Evolutionary conservation across 1,140 invertebrate genomes (phyloP).

Genomic region (Drosophila nannoptera): DNA sequence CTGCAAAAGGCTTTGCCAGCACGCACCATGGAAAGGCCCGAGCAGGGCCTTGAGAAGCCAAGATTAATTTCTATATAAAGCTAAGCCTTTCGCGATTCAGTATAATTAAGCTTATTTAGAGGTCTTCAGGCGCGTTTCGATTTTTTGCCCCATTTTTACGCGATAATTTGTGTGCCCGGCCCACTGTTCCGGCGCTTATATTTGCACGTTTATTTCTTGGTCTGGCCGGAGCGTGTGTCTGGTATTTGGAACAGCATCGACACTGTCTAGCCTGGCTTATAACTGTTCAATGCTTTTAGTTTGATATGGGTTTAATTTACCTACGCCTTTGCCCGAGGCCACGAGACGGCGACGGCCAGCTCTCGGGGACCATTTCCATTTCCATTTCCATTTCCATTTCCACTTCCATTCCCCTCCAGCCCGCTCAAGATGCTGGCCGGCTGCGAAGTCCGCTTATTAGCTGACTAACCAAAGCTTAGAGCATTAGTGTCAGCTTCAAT

Average conservation of each 20-base stretch:
- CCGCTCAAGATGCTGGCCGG: constrained; percentile 30
- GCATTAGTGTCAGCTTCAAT: constrained; percentile 71
- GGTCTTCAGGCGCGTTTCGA: too few relatives aligned
- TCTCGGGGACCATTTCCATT: not conserved
- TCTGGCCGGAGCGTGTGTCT: constrained; percentile 24
- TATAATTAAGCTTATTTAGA: too few relatives aligned
- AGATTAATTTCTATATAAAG: too few relatives aligned
- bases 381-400: not conserved
- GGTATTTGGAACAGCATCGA: constrained; percentile 22
- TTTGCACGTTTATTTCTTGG: constrained; percentile 15
- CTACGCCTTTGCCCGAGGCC: constrained; percentile 22
- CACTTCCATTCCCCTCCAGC: constrained; percentile 2
- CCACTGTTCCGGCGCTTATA: constrained; percentile 12
- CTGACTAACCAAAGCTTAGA: constrained; percentile 64
- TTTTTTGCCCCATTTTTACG: too few relatives aligned
- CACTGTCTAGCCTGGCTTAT: constrained; percentile 53
- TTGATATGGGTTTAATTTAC: constrained; percentile 70
- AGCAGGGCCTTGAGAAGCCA: too few relatives aligned
- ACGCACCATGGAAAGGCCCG: constrained; percentile 24
- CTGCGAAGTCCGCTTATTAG: constrained; percentile 57
- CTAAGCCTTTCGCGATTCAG: too few relatives aligned
- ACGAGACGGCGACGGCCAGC: constrained; percentile 6
- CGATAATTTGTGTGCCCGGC: not conserved
- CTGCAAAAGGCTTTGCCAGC: constrained; percentile 23
- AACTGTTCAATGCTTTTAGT: constrained; percentile 64